Conservation (phyloP, 2,797 vertebrate species). For the Ctenopoma multispine region DNA sequence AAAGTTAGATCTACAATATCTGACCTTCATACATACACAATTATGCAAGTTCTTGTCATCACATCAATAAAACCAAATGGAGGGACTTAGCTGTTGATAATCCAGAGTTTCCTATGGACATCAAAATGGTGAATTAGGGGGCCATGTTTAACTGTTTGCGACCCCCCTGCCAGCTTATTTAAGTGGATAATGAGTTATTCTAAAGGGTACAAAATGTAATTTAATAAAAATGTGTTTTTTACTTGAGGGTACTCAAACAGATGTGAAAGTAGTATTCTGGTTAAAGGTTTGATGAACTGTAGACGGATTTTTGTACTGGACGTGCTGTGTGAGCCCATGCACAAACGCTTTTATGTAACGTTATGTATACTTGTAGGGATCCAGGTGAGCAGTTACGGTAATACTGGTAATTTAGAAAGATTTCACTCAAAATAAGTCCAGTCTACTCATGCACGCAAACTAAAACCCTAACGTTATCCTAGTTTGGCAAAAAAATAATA, state of each 20-base stretch:
- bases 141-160: neutral
- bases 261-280: neutral
- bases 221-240: neutral
- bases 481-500: neutral
- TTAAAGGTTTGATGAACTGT: slow-evolving; percentile 1
- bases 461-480: neutral
- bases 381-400: slow-evolving; percentile 9
- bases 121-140: neutral
- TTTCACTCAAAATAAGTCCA: neutral
- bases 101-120: neutral
- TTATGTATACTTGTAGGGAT: slow-evolving; percentile 10
- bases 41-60: slow-evolving; percentile 51
- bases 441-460: neutral
- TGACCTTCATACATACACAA: no score
- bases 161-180: neutral
- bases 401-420: neutral
- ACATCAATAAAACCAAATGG: slow-evolving; percentile 31
- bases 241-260: neutral
- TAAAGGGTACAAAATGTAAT: neutral
- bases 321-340: neutral
- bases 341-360: neutral
- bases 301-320: neutral
- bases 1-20: no score
- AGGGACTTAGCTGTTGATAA: slow-evolving; percentile 9
- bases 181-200: neutral